Evolutionary conservation across 2,113 vertebrate species (phyloP).

Genomic region (Nesoenas mayeri): DNA sequence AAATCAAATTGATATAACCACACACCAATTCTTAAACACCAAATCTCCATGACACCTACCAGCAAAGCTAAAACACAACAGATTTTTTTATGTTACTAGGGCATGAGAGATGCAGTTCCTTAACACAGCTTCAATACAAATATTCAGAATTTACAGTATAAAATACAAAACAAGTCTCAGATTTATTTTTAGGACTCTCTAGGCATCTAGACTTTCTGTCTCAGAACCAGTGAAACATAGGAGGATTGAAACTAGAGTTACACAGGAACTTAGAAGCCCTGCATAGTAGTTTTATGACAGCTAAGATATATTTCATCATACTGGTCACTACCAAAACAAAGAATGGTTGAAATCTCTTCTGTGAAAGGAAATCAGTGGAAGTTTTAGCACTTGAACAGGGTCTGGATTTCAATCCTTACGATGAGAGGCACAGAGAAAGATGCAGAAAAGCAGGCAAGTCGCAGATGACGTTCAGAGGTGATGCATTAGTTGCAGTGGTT

Average conservation of each 20-base stretch:
- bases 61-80: background rate
- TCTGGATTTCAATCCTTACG: background rate
- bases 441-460: background rate
- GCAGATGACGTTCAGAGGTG: background rate
- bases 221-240: background rate
- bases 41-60: background rate
- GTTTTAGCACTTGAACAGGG: background rate
- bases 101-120: background rate
- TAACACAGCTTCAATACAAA: background rate
- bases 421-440: background rate
- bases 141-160: background rate
- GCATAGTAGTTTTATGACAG: background rate
- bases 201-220: background rate
- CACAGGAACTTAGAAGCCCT: background rate
- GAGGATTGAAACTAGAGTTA: background rate
- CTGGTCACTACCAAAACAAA: background rate
- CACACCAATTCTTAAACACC: background rate
- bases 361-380: background rate
- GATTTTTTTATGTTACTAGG: background rate
- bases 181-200: background rate
- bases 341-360: background rate
- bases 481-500: background rate
- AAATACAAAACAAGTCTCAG: background rate
- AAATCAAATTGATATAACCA: background rate
- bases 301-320: background rate